Percentiles rank a stretch among this genome's conserved stretches.
These are phyloP conservation scores for Oreocharis arfaki DNA, from an alignment of 2,113 vertebrate genomes.

Conservation along the genomic window DNA sequence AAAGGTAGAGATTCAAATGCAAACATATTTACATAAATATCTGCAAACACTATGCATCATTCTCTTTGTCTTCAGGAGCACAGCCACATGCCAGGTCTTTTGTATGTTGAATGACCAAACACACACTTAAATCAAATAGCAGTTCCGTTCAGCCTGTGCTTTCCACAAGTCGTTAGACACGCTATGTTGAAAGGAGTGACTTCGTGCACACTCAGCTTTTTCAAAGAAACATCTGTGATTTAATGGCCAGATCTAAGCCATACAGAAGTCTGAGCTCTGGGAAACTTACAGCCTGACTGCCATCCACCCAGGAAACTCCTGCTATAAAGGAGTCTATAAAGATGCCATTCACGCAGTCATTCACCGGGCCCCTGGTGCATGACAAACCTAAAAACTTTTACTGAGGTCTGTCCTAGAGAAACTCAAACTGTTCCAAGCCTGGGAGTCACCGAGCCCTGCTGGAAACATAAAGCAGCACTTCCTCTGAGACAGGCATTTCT, in stretches of 20 bases:
- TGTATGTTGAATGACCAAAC: slow-evolving; percentile 28
- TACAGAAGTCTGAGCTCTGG: slow-evolving; percentile 39
- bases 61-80: slow-evolving; percentile 30
- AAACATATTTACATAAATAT: slow-evolving; percentile 32
- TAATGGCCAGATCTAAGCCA: slow-evolving; percentile 46
- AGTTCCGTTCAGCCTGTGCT: neutral
- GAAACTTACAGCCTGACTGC: slow-evolving; percentile 31
- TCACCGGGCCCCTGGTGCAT: neutral
- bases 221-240: slow-evolving; percentile 62
- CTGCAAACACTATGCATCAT: neutral
- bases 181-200: slow-evolving; percentile 25
- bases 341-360: slow-evolving; percentile 8
- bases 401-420: neutral
- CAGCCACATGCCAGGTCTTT: neutral
- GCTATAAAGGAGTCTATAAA: slow-evolving; percentile 51
- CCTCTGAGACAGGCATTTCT: neutral
- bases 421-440: neutral
- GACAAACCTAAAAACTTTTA: slow-evolving; percentile 7
- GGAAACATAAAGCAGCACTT: slow-evolving; percentile 14
- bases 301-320: slow-evolving; percentile 46
- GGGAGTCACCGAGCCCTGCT: neutral
- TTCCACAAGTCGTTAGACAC: slow-evolving; percentile 45
- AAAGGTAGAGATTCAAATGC: slow-evolving; percentile 16
- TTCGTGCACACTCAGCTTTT: slow-evolving; percentile 47
- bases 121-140: slow-evolving; percentile 23